Conservation (phyloP, 2,888 invertebrate genomes). For the Ectropis crepuscularia region DNA sequence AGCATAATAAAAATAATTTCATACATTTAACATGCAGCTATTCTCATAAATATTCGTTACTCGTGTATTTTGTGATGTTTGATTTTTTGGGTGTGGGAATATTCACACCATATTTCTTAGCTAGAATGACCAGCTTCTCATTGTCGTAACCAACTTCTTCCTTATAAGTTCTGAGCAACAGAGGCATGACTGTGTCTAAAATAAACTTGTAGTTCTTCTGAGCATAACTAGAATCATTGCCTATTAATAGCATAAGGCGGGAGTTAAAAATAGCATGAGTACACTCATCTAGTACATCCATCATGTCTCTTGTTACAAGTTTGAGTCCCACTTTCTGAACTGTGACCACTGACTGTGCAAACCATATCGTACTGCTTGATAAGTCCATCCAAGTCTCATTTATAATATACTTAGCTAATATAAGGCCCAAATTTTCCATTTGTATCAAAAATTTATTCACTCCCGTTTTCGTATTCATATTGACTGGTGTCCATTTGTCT, state of each 20-base stretch:
- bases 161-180: conserved; percentile 86
- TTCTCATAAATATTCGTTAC: conserved; percentile 86
- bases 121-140: conserved; percentile 77
- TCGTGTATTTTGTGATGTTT: conserved; percentile 88
- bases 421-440: conserved; percentile 88
- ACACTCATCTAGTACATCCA: conserved; percentile 89
- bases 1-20: conserved; percentile 81
- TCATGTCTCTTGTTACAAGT: conserved; percentile 90
- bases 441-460: conserved; percentile 89
- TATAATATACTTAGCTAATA: conserved; percentile 87
- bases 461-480: conserved; percentile 90
- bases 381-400: conserved; percentile 88
- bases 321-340: conserved; percentile 91
- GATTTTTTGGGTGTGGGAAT: conserved; percentile 85
- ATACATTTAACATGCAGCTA: conserved; percentile 65
- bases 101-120: conserved; percentile 82
- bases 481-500: conserved; percentile 94
- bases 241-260: conserved; percentile 86
- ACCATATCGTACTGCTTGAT: conserved; percentile 92
- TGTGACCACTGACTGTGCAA: conserved; percentile 90
- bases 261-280: conserved; percentile 90
- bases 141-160: conserved; percentile 86
- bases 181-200: conserved; percentile 86
- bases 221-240: conserved; percentile 74
- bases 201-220: conserved; percentile 90